Evolutionary conservation across 2,888 invertebrate genomes (phyloP), one percentile per base, ranked within the genome.

Genomic region (Eupithecia centaureata): DNA sequence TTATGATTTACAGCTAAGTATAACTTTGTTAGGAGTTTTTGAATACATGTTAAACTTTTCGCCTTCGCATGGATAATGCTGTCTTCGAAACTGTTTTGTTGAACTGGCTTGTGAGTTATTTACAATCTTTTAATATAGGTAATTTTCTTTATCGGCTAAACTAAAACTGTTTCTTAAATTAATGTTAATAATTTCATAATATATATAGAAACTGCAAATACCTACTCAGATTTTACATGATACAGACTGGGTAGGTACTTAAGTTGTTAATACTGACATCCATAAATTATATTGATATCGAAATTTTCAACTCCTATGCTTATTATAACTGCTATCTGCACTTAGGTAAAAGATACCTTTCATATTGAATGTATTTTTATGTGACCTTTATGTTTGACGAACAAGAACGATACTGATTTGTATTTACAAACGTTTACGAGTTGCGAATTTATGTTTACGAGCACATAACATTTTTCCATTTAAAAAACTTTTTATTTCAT

Each of bases 11-110:
- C 83, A 60, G 77, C 82, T 47, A 47, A 79, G 78, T 81, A 79
- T 79, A 79, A 81, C 75, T 83, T 85, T 84, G 79, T 82, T 83
- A 82, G 79, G 84, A 85, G 83, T 85, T 83, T 79, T 77, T 52
- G 25, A 61, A 65, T 70, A 63, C 59, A 73, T 67, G 63, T 67
- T 63, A 62, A 71, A 71, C 72, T 71, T 74, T 66, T 54, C 69
- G 72, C 72, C 75, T 74, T 75, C 74, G 76, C 72, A 75, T 74
- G 74, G 73, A 74, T 70, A 68, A 65, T 73, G 72, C 65, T 70
- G 71, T 69, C 57, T 63, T 65, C 64, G 58, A 58, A 60, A 67
- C 56, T 66, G 69, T 64, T 66, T 42, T 57, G 63, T 67, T 71
- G 65, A 69, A 70, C n/a, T n/a, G 65, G 63, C 63, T 54, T 61